Percentiles rank a stretch among this genome's conserved stretches.
phyloP scores from a whole-genome alignment of 2,797 vertebrate species.

The Micromesistius poutassou region DNA sequence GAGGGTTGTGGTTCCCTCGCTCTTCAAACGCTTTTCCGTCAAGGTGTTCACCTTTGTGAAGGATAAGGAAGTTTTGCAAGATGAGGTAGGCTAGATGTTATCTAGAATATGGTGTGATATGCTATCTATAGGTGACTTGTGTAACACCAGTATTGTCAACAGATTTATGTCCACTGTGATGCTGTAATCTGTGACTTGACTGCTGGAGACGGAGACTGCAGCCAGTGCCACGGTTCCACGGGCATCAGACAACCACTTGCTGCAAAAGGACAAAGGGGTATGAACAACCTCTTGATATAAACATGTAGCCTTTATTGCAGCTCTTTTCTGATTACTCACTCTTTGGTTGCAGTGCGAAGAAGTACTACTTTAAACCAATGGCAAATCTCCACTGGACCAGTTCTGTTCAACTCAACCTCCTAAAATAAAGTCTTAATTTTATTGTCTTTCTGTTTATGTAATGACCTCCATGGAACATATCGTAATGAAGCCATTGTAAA shows the following conservation, averaged over 20 bases:
- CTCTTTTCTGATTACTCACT: background rate
- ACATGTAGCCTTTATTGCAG: background rate
- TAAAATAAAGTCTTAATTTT: background rate
- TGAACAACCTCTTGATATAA: background rate
- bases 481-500: no score
- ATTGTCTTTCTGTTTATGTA: background rate
- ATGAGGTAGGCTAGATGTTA: constrained; percentile 62
- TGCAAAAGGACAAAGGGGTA: constrained; percentile 4
- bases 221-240: constrained; percentile 51
- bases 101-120: background rate
- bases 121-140: background rate
- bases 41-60: constrained; percentile 79
- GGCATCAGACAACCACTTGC: background rate
- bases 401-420: constrained; percentile 34
- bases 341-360: constrained; percentile 57
- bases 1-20: constrained; percentile 63
- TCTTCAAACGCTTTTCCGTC: constrained; percentile 82
- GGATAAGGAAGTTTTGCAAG: constrained; percentile 50
- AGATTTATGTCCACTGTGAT: constrained; percentile 84
- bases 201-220: constrained; percentile 60
- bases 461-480: no score
- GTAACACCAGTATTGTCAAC: background rate
- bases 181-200: constrained; percentile 72
- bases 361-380: constrained; percentile 13
- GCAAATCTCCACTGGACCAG: constrained; percentile 68